phyloP scores from a whole-genome alignment of 2,113 vertebrate species.

The Myrmecophaga tridactyla region DNA sequence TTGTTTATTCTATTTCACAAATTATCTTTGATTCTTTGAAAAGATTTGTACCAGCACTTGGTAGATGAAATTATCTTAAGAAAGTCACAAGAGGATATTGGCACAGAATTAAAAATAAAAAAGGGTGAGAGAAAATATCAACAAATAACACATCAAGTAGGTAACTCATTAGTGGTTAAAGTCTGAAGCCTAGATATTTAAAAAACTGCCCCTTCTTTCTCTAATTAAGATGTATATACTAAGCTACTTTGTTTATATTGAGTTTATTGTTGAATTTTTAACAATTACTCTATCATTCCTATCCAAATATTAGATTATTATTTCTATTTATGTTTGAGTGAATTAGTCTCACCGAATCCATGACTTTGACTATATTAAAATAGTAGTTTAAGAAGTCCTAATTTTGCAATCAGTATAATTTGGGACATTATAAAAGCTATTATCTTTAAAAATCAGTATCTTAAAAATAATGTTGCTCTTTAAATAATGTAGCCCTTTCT shows the following conservation, averaged over 20 bases:
- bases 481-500: background rate
- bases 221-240: background rate
- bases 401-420: slow-evolving; percentile 10
- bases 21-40: background rate
- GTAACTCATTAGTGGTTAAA: background rate
- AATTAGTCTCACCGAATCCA: background rate
- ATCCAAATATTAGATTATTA: background rate
- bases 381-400: background rate
- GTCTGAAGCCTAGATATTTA: background rate
- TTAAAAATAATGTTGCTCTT: background rate
- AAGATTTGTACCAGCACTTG: background rate
- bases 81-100: background rate
- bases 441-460: background rate
- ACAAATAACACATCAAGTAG: background rate
- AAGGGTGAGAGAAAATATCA: background rate
- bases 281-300: background rate
- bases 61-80: background rate
- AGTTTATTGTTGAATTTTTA: background rate
- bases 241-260: background rate
- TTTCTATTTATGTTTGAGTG: slow-evolving; percentile 18
- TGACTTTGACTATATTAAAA: slow-evolving; percentile 12
- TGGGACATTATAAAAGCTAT: background rate
- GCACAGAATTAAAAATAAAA: background rate
- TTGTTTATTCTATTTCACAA: background rate
- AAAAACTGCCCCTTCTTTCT: background rate